These are phyloP conservation scores for Orthonychiurus folsomi DNA, from an alignment of 2,888 invertebrate genomes.

Conservation along the genomic window DNA sequence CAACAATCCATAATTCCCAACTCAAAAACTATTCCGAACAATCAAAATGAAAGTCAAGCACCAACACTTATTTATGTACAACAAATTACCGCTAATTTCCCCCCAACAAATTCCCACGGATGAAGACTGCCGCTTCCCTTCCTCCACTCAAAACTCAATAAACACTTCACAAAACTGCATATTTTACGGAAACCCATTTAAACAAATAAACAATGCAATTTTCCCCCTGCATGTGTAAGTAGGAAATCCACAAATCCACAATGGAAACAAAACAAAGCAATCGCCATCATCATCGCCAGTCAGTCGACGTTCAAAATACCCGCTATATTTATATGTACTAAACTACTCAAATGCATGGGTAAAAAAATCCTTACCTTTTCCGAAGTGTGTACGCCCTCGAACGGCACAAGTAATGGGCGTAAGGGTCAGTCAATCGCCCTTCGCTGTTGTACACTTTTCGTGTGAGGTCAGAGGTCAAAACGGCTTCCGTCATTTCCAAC, in stretches of 20 bases:
- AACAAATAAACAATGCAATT: not conserved
- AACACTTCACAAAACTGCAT: not conserved
- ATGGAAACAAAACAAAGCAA: no score
- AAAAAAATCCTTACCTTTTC: constrained; percentile 28
- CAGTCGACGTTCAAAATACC: not conserved
- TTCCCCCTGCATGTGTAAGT: not conserved
- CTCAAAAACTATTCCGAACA: not conserved
- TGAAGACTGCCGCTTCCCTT: not conserved
- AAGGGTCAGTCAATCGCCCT: constrained; percentile 34
- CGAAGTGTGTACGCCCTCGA: constrained; percentile 34
- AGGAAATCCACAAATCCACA: not conserved
- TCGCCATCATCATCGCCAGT: no score
- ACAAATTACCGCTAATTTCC: constrained; percentile 1
- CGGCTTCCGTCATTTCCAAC: constrained; percentile 35
- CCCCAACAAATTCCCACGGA: not conserved
- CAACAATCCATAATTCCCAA: not conserved
- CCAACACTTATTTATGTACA: no score
- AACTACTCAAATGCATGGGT: not conserved
- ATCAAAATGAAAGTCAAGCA: not conserved
- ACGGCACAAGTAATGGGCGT: constrained; percentile 33
- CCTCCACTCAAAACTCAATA: not conserved
- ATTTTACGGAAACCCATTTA: not conserved
- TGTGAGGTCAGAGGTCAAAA: constrained; percentile 31
- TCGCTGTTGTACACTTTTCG: constrained; percentile 31
- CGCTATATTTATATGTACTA: no score